Percentiles rank a stretch among this genome's conserved stretches.
Evolutionary conservation across 2,797 vertebrate genomes (phyloP).

Genomic region (Chelon labrosus): DNA sequence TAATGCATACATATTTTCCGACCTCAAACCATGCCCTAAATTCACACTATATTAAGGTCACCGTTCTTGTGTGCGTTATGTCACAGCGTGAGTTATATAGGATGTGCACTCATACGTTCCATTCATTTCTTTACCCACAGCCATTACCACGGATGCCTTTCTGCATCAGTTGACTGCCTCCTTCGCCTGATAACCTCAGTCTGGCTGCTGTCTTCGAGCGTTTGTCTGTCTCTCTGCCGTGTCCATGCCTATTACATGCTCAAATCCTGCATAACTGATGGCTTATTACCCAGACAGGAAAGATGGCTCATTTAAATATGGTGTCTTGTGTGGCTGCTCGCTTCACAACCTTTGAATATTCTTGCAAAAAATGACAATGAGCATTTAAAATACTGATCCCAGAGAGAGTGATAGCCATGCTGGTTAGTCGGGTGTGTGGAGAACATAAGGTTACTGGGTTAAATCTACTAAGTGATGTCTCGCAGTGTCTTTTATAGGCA

Average conservation of each 20-base stretch:
- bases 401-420: neutral
- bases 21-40: no score
- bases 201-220: conserved; percentile 5
- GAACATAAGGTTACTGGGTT: conserved; percentile 14
- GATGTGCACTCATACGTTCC: conserved; percentile 22
- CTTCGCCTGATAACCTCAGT: neutral
- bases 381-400: neutral
- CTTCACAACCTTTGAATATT: conserved; percentile 11
- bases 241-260: conserved; percentile 31
- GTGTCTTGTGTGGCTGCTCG: conserved; percentile 1
- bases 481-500: neutral
- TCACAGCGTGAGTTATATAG: conserved; percentile 11
- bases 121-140: conserved; percentile 36
- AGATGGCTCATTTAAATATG: no score
- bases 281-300: conserved; percentile 4
- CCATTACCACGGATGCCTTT: conserved; percentile 35
- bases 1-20: no score
- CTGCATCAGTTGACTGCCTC: conserved; percentile 43
- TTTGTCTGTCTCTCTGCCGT: conserved; percentile 7
- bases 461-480: conserved; percentile 12
- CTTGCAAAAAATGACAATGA: no score
- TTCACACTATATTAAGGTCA: neutral
- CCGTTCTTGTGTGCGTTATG: neutral
- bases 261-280: neutral
- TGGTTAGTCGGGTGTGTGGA: neutral